Evolutionary conservation across 2,888 invertebrate genomes (phyloP).

Genomic region (Sclerodermus sp.): DNA sequence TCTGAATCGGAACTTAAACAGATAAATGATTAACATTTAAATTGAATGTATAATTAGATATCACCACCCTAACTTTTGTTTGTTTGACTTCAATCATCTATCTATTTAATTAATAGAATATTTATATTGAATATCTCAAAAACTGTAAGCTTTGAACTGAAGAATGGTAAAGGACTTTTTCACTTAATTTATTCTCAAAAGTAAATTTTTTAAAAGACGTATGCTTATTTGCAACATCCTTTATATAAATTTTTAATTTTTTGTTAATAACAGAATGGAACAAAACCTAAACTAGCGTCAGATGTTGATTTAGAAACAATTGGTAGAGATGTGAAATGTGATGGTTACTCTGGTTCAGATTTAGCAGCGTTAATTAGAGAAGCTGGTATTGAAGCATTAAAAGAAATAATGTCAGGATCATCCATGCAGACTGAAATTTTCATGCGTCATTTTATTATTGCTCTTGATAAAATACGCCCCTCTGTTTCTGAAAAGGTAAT

Average conservation of each 20-base stretch:
- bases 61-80: too few relatives aligned
- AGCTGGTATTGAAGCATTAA: conserved; percentile 79
- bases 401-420: conserved; percentile 69
- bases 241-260: conserved; percentile 4
- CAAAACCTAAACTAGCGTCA: conserved; percentile 71
- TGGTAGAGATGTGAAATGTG: conserved; percentile 67
- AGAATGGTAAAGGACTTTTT: too few relatives aligned
- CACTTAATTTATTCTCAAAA: too few relatives aligned
- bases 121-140: too few relatives aligned
- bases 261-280: conserved; percentile 68
- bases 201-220: too few relatives aligned
- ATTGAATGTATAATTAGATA: too few relatives aligned
- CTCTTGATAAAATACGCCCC: conserved; percentile 79
- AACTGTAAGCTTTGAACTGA: too few relatives aligned
- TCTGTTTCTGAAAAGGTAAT: conserved; percentile 79
- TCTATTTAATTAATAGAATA: too few relatives aligned
- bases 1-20: too few relatives aligned
- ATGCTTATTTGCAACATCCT: too few relatives aligned
- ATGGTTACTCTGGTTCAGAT: conserved; percentile 93
- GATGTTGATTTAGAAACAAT: conserved; percentile 78
- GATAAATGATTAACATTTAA: too few relatives aligned
- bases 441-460: conserved; percentile 76
- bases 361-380: conserved; percentile 86
- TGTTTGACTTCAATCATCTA: too few relatives aligned
- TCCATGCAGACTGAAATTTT: conserved; percentile 58